phyloP scores from a whole-genome alignment of 2,113 vertebrate species.

The Psettodes erumei region DNA sequence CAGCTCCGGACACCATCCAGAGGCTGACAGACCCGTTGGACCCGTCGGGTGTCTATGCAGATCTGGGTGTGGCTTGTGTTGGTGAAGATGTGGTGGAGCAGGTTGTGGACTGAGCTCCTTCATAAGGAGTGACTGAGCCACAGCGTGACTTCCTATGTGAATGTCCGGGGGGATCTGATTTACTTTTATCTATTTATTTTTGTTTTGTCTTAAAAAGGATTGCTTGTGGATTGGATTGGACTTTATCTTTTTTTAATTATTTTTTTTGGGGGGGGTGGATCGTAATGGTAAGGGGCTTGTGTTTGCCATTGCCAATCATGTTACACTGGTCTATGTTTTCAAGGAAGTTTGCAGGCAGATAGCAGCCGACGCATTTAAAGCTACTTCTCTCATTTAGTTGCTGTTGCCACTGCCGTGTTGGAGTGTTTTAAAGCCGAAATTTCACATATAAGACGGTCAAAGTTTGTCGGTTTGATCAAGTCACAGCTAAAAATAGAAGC shows the following conservation, averaged over 20 bases:
- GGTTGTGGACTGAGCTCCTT: constrained; percentile 59
- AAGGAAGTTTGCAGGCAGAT: neutral
- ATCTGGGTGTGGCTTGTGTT: constrained; percentile 61
- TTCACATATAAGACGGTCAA: neutral
- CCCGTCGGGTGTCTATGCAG: constrained; percentile 56
- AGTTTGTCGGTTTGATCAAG: neutral
- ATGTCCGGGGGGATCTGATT: neutral
- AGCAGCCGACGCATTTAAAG: neutral
- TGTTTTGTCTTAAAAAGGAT: neutral
- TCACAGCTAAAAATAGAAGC: constrained; percentile 37
- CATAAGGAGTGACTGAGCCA: constrained; percentile 42
- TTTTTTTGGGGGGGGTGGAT: constrained; percentile 16
- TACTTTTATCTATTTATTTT: neutral
- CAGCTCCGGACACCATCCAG: constrained; percentile 18
- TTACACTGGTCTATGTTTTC: neutral
- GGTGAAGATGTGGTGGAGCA: constrained; percentile 68
- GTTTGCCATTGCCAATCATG: constrained; percentile 3
- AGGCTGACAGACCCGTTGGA: constrained; percentile 51
- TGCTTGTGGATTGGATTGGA: constrained; percentile 22
- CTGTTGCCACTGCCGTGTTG: neutral
- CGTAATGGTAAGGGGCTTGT: constrained; percentile 68
- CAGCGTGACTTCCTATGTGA: constrained; percentile 16
- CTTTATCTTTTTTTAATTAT: neutral
- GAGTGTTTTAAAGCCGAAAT: neutral
- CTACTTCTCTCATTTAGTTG: neutral